Evolutionary conservation across 2,113 vertebrate genomes (phyloP).

Genomic region (Speoplatyrhinus poulsoni): DNA sequence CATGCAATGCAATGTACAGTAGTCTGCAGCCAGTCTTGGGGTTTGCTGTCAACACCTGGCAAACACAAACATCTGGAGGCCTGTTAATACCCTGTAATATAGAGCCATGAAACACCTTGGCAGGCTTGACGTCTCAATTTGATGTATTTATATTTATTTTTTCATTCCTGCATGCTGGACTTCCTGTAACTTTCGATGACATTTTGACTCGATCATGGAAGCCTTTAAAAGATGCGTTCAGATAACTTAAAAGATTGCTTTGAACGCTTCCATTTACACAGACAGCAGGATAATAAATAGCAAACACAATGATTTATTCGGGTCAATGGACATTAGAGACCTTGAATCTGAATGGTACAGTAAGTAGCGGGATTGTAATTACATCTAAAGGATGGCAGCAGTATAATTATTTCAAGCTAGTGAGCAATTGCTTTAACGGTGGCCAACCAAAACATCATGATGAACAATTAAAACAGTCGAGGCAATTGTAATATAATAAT

Average conservation of each 20-base stretch:
- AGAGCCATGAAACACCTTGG: conserved; percentile 53
- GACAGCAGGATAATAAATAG: conserved; percentile 17
- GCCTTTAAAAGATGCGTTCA: neutral
- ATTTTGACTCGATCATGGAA: conserved; percentile 27
- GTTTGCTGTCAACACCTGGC: conserved; percentile 69
- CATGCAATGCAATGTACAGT: conserved; percentile 6
- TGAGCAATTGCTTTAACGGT: neutral
- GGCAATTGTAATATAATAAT: neutral
- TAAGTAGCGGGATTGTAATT: neutral
- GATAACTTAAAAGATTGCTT: conserved; percentile 14
- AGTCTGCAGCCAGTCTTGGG: conserved; percentile 31
- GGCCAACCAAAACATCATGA: neutral
- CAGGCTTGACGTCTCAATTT: conserved; percentile 66
- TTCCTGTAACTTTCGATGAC: conserved; percentile 55
- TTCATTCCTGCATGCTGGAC: conserved; percentile 11
- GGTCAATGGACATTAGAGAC: conserved; percentile 11
- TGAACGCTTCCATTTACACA: conserved; percentile 9
- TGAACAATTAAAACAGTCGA: neutral
- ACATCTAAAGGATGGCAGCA: neutral
- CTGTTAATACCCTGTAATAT: conserved; percentile 72
- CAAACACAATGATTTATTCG: conserved; percentile 19
- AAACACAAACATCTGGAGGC: conserved; percentile 78
- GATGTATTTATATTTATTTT: conserved; percentile 17
- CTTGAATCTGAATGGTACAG: neutral
- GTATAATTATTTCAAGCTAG: neutral